A percentile compares a stretch with the other conserved stretches of the same genome.
Conservation (phyloP, 2,797 vertebrate species). For the Epinephelus coioides region DNA sequence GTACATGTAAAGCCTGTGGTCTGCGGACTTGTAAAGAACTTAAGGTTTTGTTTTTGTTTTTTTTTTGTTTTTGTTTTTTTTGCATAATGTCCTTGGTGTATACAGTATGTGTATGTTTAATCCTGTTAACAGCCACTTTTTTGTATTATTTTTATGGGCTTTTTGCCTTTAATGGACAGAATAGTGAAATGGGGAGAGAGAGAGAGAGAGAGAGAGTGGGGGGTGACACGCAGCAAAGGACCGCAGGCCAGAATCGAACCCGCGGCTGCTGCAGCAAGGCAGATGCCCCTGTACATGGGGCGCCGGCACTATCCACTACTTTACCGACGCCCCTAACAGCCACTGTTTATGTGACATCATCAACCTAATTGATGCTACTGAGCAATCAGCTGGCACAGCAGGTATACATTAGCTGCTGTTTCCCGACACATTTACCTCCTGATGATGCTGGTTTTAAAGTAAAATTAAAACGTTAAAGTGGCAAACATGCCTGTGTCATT, state of each 20-base stretch:
- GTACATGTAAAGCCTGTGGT: background rate
- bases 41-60: background rate
- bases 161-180: too few species aligned
- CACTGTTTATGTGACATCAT: background rate
- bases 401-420: background rate
- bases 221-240: too few species aligned
- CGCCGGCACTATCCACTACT: too few species aligned
- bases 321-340: too few species aligned
- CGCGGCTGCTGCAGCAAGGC: too few species aligned
- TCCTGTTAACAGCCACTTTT: background rate
- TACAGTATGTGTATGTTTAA: background rate
- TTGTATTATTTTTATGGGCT: too few species aligned
- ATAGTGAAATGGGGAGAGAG: too few species aligned
- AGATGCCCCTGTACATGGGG: too few species aligned
- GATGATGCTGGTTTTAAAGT: background rate
- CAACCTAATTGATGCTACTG: background rate
- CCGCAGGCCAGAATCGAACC: too few species aligned
- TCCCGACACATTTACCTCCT: background rate
- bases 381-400: constrained; percentile 8
- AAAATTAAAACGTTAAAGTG: background rate
- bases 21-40: background rate
- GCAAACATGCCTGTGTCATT: background rate
- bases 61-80: background rate
- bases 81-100: background rate
- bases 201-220: too few species aligned